Evolutionary conservation across 1,140 invertebrate species (phyloP).

Genomic region (Eurosta solidaginis): DNA sequence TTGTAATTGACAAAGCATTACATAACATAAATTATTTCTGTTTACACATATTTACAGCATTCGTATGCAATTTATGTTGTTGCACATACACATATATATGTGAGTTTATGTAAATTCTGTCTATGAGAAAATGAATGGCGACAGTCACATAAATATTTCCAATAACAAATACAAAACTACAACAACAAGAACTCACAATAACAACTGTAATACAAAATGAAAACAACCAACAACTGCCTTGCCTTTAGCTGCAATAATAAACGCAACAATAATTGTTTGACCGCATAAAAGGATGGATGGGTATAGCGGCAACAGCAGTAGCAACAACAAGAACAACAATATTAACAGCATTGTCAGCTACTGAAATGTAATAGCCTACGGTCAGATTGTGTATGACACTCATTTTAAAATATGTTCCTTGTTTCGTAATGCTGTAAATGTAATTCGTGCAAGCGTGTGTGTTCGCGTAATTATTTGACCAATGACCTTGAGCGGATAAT

Average conservation of each 20-base stretch:
- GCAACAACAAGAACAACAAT: not conserved
- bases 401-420: not conserved
- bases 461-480: too few species aligned
- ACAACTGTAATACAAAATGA: too few species aligned
- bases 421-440: too few species aligned
- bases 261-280: too few species aligned
- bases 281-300: too few species aligned
- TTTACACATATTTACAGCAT: not conserved
- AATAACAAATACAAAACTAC: too few species aligned
- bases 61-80: not conserved
- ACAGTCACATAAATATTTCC: not conserved
- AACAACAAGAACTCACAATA: too few species aligned
- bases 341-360: not conserved
- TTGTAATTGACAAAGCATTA: conserved; percentile 23
- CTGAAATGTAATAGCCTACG: not conserved
- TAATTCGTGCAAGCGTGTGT: too few species aligned
- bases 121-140: not conserved
- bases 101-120: not conserved
- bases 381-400: not conserved
- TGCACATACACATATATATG: not conserved
- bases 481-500: too few species aligned
- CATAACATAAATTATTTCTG: conserved; percentile 9
- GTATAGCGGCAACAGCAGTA: too few species aligned
- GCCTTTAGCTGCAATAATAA: too few species aligned
- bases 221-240: too few species aligned